These are phyloP conservation scores for Aporrectodea caliginosa DNA, from an alignment of 1,140 invertebrate genomes.

Conservation along the genomic window DNA sequence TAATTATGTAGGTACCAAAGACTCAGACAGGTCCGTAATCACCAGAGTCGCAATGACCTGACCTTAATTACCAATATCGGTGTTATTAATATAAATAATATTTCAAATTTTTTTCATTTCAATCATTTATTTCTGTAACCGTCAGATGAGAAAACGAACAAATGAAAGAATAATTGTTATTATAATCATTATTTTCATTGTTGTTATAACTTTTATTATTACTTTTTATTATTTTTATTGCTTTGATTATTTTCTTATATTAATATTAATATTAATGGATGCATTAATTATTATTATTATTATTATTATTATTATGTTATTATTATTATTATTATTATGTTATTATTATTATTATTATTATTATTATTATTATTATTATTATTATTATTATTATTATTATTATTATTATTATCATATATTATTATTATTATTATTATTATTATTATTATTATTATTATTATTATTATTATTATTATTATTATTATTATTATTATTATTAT, in stretches of 20 bases:
- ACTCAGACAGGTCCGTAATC: no score
- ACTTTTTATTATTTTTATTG: background rate
- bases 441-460: background rate
- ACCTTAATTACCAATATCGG: no score
- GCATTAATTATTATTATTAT: background rate
- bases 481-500: conserved; percentile 4
- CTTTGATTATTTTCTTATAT: background rate
- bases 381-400: background rate
- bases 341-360: background rate
- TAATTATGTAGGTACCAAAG: no score
- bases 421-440: background rate
- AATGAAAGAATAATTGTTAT: no score
- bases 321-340: background rate
- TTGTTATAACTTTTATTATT: background rate
- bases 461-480: conserved; percentile 4
- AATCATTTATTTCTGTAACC: no score
- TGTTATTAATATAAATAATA: no score
- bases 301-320: background rate
- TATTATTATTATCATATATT: background rate
- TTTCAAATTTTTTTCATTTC: no score
- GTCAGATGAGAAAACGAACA: no score
- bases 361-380: background rate
- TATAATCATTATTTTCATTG: background rate
- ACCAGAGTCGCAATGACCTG: no score
- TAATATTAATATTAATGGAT: background rate